Conservation (phyloP, 1,140 invertebrate genomes). For the Coelopa frigida region DNA sequence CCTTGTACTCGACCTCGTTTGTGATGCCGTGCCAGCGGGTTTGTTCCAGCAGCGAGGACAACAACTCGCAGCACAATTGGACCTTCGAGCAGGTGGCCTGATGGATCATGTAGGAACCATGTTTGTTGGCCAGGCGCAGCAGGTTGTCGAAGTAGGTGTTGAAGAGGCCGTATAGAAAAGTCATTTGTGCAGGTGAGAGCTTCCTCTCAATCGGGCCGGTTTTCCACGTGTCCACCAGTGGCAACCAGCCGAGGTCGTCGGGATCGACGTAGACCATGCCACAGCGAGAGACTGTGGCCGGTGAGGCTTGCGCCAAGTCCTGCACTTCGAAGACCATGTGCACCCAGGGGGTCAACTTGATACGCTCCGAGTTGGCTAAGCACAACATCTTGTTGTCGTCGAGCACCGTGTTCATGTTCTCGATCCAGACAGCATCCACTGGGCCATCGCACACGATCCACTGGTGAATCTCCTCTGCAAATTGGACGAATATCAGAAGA, state of each 20-base stretch:
- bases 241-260: conserved; percentile 68
- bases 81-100: conserved; percentile 79
- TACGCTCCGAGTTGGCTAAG: conserved; percentile 79
- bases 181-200: conserved; percentile 49
- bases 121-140: conserved; percentile 57
- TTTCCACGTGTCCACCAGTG: conserved; percentile 75
- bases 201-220: conserved; percentile 50
- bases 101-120: conserved; percentile 56
- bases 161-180: conserved; percentile 56
- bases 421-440: conserved; percentile 91
- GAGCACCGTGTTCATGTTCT: conserved; percentile 89
- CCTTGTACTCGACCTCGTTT: conserved; percentile 19
- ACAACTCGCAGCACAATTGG: conserved; percentile 61
- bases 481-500: background rate
- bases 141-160: conserved; percentile 55
- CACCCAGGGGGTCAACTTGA: conserved; percentile 75
- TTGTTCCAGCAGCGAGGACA: conserved; percentile 58
- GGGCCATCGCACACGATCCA: conserved; percentile 86
- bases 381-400: conserved; percentile 94
- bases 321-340: conserved; percentile 86
- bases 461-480: conserved; percentile 59
- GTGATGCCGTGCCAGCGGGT: conserved; percentile 19
- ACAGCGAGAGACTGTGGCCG: conserved; percentile 77
- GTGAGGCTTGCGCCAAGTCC: conserved; percentile 77
- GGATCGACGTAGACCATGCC: conserved; percentile 91